A percentile compares a stretch with the other conserved stretches of the same genome.
These are phyloP conservation scores for Drosophila serrata DNA, from an alignment of 1,140 invertebrate genomes.

Conservation along the genomic window DNA sequence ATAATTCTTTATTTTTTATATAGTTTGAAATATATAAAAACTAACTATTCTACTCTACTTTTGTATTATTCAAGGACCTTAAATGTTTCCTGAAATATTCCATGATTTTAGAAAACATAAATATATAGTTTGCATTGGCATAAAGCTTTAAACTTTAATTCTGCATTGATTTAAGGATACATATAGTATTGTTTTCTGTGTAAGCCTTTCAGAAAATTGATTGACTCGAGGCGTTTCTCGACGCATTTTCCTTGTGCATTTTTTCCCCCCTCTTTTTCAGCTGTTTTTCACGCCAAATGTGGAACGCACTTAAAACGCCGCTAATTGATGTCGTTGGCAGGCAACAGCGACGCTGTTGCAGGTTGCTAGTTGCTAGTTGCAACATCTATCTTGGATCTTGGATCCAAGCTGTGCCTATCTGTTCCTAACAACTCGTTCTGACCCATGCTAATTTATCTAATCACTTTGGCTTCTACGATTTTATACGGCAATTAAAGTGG, in stretches of 20 bases:
- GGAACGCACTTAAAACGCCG: slow-evolving; percentile 72
- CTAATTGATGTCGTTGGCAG: slow-evolving; percentile 81
- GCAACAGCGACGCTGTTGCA: slow-evolving; percentile 40
- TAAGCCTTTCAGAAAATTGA: slow-evolving; percentile 58
- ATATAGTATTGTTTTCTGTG: slow-evolving; percentile 6
- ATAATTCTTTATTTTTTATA: too few relatives aligned
- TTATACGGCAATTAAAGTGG: slow-evolving; percentile 53
- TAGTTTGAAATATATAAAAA: neutral
- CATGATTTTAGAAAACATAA: neutral
- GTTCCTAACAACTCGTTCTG: slow-evolving; percentile 23
- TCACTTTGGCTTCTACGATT: slow-evolving; percentile 25
- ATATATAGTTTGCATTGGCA: too few relatives aligned
- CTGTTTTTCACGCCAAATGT: slow-evolving; percentile 77
- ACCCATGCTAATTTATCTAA: slow-evolving; percentile 65
- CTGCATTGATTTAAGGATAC: neutral
- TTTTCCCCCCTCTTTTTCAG: slow-evolving; percentile 39
- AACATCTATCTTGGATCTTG: slow-evolving; percentile 37
- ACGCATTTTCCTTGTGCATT: slow-evolving; percentile 61
- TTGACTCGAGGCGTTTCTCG: slow-evolving; percentile 80
- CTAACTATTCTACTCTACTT: neutral
- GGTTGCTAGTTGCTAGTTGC: slow-evolving; percentile 40
- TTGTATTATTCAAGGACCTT: neutral
- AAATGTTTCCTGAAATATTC: neutral
- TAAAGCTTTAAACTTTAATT: neutral
- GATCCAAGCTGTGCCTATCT: slow-evolving; percentile 9